Base-by-base conservation (phyloP, 64 coral and sea anemone species). In the Trachythela sp. region DNA sequence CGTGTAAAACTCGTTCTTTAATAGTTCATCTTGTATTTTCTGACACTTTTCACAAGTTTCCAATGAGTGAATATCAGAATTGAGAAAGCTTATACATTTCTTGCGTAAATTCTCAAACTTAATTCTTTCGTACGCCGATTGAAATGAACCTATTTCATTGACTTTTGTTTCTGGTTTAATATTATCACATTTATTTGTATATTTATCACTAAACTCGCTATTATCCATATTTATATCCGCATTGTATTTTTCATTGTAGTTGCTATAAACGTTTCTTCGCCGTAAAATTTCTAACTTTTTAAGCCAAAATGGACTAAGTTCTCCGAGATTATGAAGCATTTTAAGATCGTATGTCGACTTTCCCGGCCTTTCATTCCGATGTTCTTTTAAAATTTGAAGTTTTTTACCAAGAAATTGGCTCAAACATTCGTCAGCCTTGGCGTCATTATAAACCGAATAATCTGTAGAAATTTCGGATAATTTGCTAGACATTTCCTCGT, bases 21-120 rank as follows among this genome's bases (percentile, higher is more conserved):
- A 0, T 22, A 80, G 30, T 15, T 38, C 37, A 34, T 80, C 75
- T 39, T 17, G 9, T 11, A 17, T 14, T 39, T 80, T 30, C 32
- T 38, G 75, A 36, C 33, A 34, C 13, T 39, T 80, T 35, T 9
- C 30, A 34, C 27, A 30, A 13, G 4, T 80, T 39, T 35, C 20
- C 33, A 30, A 10, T 13, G 31, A 80, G 30, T 34, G 75, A 18
- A 80, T 80, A 13, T 35, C 2, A 37, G 20, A 5, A 10, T 38
- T 36, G 15, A 80, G 20, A 15, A 80, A 37, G 31, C 20, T 35
- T 36, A 34, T 80, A 30, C 32, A 37, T 80, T 36, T 80, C 2
- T 36, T 14, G 1, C 75, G 75, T 39, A 80, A 80, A 39, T 80
- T 80, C 35, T 80, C 27, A 80, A 80, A 80, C 33, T 80, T 80